Conservation (phyloP, 2,888 invertebrate genomes). For the Athalia rosae region DNA sequence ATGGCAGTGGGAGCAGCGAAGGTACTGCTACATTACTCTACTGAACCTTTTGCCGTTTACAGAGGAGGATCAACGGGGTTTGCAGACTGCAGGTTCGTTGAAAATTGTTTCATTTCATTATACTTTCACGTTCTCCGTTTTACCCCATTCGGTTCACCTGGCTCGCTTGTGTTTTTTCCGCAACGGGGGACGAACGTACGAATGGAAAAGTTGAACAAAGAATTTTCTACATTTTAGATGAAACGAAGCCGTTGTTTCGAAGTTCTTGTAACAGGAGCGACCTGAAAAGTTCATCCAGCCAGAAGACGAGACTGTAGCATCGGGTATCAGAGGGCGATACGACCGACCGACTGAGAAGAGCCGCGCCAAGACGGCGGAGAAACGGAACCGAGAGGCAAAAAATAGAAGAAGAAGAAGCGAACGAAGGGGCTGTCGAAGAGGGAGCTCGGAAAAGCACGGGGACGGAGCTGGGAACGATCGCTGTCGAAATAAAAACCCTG, state of each 20-base stretch:
- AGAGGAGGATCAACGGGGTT: conserved; percentile 64
- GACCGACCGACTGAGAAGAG: conserved; percentile 50
- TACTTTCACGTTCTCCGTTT: background rate
- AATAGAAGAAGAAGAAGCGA: conserved; percentile 44
- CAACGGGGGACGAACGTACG: background rate
- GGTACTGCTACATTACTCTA: conserved; percentile 72
- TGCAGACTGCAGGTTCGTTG: conserved; percentile 67
- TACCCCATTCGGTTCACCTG: too few species aligned
- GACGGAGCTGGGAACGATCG: conserved; percentile 22
- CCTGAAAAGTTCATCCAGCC: conserved; percentile 57
- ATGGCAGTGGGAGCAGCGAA: conserved; percentile 72
- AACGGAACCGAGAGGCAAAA: conserved; percentile 46
- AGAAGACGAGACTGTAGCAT: conserved; percentile 66
- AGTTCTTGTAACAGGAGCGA: conserved; percentile 61
- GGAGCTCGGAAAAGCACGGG: conserved; percentile 28
- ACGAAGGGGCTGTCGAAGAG: conserved; percentile 43
- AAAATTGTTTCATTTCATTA: background rate
- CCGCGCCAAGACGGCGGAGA: conserved; percentile 51
- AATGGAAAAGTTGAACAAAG: background rate
- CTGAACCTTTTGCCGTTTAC: conserved; percentile 69
- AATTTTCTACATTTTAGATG: conserved; percentile 58
- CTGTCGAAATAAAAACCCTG: conserved; percentile 21
- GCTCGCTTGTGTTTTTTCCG: too few species aligned
- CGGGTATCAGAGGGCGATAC: conserved; percentile 16
- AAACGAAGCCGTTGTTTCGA: conserved; percentile 65